Conservation (phyloP, 2,113 vertebrate species). For the Trogon melanurus region DNA sequence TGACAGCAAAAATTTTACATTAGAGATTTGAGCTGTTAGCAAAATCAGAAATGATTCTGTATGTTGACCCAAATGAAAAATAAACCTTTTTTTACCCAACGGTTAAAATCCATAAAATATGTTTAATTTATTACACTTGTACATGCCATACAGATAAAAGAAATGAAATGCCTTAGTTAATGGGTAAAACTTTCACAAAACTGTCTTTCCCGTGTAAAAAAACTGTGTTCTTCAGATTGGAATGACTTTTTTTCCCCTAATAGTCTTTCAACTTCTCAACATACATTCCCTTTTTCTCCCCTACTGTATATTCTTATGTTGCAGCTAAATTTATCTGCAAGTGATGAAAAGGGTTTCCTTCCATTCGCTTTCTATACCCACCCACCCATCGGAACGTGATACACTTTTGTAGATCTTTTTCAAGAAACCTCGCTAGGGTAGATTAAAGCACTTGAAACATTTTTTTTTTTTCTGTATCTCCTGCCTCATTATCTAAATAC, state of each 20-base stretch:
- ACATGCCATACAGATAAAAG: not conserved
- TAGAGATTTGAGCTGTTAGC: not conserved
- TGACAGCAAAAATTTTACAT: not conserved
- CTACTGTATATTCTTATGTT: not conserved
- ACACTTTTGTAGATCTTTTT: slow-evolving; percentile 41
- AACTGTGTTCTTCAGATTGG: not conserved
- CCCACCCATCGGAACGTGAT: slow-evolving; percentile 19
- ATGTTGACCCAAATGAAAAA: not conserved
- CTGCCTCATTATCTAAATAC: slow-evolving; percentile 13
- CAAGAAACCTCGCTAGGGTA: slow-evolving; percentile 29
- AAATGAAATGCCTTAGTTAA: not conserved
- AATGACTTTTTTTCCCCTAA: not conserved
- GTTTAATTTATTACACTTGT: not conserved
- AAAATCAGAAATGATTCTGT: not conserved
- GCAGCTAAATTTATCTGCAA: slow-evolving; percentile 15
- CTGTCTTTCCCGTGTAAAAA: not conserved
- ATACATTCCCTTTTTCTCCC: not conserved
- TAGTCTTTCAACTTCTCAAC: not conserved
- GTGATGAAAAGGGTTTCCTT: slow-evolving; percentile 58
- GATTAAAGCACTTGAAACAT: slow-evolving; percentile 59
- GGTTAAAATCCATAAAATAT: not conserved
- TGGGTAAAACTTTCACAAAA: not conserved
- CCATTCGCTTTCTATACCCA: slow-evolving; percentile 43
- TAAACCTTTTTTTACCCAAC: not conserved
- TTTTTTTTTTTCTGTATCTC: slow-evolving; percentile 27